Evolutionary conservation across 1,140 invertebrate genomes (phyloP).

Genomic region (Drosophila suzukii): DNA sequence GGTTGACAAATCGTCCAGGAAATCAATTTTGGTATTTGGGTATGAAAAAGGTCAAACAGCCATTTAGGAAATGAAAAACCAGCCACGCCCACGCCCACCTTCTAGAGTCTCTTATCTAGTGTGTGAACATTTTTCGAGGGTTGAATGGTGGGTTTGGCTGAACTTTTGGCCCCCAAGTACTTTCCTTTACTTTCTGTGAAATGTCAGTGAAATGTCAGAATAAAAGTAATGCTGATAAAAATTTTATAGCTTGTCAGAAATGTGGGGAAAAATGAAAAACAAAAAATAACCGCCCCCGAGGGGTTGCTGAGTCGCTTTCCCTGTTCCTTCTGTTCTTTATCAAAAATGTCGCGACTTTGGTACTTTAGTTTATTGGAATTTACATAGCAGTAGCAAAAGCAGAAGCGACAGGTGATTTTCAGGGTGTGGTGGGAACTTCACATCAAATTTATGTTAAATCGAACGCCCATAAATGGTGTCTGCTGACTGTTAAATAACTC

Average conservation of each 20-base stretch:
- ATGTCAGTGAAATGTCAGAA: conserved; percentile 82
- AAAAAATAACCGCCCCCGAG: conserved; percentile 32
- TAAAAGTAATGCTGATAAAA: conserved; percentile 83
- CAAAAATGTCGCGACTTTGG: conserved; percentile 74
- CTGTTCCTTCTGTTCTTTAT: conserved; percentile 56
- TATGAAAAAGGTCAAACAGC: conserved; percentile 70
- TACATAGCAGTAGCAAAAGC: conserved; percentile 49
- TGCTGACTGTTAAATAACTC: conserved; percentile 65
- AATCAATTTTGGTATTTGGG: conserved; percentile 65
- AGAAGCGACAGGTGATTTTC: conserved; percentile 43
- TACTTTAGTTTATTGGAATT: conserved; percentile 83
- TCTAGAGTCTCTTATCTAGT: conserved; percentile 54
- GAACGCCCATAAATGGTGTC: conserved; percentile 60
- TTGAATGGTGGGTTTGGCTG: background rate
- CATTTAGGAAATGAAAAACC: conserved; percentile 74
- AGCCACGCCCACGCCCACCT: conserved; percentile 44
- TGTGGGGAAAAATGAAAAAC: conserved; percentile 54
- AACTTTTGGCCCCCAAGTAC: conserved; percentile 47
- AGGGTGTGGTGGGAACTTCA: conserved; percentile 14
- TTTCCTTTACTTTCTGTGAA: conserved; percentile 66
- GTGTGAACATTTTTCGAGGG: conserved; percentile 19
- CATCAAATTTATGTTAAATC: conserved; percentile 78
- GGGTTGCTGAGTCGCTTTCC: conserved; percentile 26
- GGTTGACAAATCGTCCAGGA: conserved; percentile 80
- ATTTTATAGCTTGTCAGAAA: conserved; percentile 82